phyloP scores from a whole-genome alignment of 2,888 invertebrate genomes.

The Diloba caeruleocephala region DNA sequence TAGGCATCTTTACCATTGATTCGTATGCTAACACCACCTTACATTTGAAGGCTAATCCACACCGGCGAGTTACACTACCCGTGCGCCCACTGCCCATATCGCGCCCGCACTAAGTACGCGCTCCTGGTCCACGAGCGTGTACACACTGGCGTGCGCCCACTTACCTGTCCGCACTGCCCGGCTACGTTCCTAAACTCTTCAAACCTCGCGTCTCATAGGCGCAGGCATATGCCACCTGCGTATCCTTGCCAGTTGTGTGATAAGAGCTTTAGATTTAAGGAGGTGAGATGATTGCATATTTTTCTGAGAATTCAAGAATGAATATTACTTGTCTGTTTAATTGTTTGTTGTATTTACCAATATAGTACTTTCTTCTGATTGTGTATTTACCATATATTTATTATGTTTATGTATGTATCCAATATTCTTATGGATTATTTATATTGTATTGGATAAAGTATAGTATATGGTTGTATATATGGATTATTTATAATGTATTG shows the following conservation, averaged over 20 bases:
- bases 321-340: background rate
- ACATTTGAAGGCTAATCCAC: conserved; percentile 53
- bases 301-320: no score
- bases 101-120: conserved; percentile 55
- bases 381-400: no score
- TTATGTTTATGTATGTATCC: no score
- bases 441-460: no score
- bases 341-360: no score
- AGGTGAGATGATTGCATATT: no score
- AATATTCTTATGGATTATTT: no score
- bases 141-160: conserved; percentile 57
- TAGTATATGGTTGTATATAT: no score
- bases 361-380: no score
- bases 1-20: no score
- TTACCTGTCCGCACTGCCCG: conserved; percentile 55
- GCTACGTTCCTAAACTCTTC: conserved; percentile 58
- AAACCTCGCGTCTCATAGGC: conserved; percentile 59
- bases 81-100: conserved; percentile 57
- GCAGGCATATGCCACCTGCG: conserved; percentile 58
- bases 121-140: conserved; percentile 61
- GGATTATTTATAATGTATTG: no score
- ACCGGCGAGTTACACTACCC: conserved; percentile 46
- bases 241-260: conserved; percentile 58
- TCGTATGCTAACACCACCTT: no score
- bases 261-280: conserved; percentile 55